Base-by-base conservation (phyloP, 2,113 vertebrate species). In the Chloropsis cyanopogon region DNA sequence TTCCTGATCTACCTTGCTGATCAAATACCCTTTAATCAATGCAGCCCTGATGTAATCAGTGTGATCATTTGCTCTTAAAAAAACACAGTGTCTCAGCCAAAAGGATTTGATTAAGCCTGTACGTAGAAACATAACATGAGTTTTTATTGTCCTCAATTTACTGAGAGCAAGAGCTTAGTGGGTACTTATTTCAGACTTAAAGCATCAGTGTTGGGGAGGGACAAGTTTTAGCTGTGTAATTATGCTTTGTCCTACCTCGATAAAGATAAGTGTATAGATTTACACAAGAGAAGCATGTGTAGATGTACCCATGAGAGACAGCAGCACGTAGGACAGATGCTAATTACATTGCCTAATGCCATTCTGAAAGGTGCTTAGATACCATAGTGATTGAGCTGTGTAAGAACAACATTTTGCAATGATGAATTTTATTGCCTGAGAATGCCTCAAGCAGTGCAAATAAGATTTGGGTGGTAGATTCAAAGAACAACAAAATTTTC, bases 1-100 rank as follows among this genome's bases (percentile, higher is more conserved):
- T 88, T 89, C 47, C 73, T 86, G 82, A 95, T 95, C 92, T 91
- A 33, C 70, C 24, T 57, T 91, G 54, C 42, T 94, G 86, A 96
- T 97, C 90, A 92, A 70, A 88, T 83, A 83, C 60, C 7, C 50
- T 95, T 97, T 95, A 79, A 95, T 96, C 92, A 95, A 86, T 95
- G 71, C 56, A 90, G 28, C 44, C 78, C 69, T 81, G 93, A 83
- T 96, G 70, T 93, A 96, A 97, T 97, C 93, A 66, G 52, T 31
- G 33, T 42, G 49, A 94, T 96, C 82, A 50, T 86, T 88, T 90
- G 31, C 76, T 96, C 76, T 94, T 92, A 83, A 92, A 89, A 73
- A 95, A 86, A 92, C 47, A 80, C 31, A 78, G 64, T 71, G 82
- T 76, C 60, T 69, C 59, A 81, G 95, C 82, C 90, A 93, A 92